Conservation (phyloP, 2,797 vertebrate genomes). For the Poecilia velifera region DNA sequence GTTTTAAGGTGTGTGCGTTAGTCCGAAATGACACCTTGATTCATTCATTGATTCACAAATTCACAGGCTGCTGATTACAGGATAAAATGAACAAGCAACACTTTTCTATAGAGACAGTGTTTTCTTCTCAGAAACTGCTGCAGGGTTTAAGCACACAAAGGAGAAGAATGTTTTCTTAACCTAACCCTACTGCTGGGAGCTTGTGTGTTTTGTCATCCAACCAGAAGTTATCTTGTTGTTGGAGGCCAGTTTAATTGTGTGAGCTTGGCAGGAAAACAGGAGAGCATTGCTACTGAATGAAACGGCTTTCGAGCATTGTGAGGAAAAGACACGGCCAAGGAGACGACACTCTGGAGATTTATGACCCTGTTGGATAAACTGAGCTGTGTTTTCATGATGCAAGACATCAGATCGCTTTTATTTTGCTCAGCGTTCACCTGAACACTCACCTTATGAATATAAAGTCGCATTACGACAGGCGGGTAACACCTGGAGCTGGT, state of each 20-base stretch:
- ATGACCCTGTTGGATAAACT: slow-evolving; percentile 8
- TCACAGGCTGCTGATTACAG: slow-evolving; percentile 18
- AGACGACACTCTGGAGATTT: slow-evolving; percentile 3
- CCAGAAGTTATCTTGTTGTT: slow-evolving; percentile 11
- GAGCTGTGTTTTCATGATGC: slow-evolving; percentile 32
- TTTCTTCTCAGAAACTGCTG: slow-evolving; percentile 13
- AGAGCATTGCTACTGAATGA: slow-evolving; percentile 5
- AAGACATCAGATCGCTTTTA: slow-evolving; percentile 31
- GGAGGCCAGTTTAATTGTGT: slow-evolving; percentile 12
- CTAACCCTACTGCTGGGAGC: slow-evolving; percentile 16
- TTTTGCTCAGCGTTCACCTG: slow-evolving; percentile 37
- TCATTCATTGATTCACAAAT: not conserved
- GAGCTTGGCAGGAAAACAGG: slow-evolving; percentile 11
- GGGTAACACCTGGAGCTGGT: slow-evolving; percentile 64
- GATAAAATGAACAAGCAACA: slow-evolving; percentile 15
- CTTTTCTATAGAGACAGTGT: not conserved
- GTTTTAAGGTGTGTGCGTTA: slow-evolving; percentile 15
- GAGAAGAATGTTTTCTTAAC: slow-evolving; percentile 21
- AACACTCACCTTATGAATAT: slow-evolving; percentile 35
- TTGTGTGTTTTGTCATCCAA: slow-evolving; percentile 17
- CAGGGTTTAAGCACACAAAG: slow-evolving; percentile 13
- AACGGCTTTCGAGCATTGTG: slow-evolving; percentile 17
- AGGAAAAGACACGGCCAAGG: not conserved
- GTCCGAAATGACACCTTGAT: not conserved
- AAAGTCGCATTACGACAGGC: slow-evolving; percentile 44